Percentiles rank a stretch among this genome's conserved stretches.
Conservation (phyloP, 2,113 vertebrate species). For the Chaetura pelagica region DNA sequence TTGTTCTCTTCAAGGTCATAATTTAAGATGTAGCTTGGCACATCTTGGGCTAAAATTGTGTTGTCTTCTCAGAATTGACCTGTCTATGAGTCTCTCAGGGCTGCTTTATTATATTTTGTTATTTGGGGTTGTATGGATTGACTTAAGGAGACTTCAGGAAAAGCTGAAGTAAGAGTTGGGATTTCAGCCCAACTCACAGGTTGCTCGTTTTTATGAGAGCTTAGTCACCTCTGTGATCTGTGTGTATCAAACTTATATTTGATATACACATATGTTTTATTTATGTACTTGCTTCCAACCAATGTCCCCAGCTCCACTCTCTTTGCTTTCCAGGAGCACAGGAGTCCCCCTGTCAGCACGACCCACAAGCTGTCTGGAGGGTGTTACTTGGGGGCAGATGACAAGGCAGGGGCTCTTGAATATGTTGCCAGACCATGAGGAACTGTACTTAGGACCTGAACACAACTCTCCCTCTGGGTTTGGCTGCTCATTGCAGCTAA, state of each 20-base stretch:
- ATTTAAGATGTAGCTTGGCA: background rate
- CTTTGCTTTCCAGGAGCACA: background rate
- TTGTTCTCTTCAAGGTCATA: background rate
- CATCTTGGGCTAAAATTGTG: background rate
- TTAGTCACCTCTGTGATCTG: background rate
- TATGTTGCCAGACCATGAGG: background rate
- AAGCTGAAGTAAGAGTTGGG: background rate
- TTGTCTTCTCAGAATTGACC: background rate
- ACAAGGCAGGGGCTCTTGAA: background rate
- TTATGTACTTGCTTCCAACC: background rate
- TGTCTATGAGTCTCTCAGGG: background rate
- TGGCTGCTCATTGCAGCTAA: slow-evolving; percentile 62
- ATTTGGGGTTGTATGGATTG: background rate
- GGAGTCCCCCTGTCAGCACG: background rate
- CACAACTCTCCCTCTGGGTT: slow-evolving; percentile 52
- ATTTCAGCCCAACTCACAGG: background rate
- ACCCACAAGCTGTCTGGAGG: background rate
- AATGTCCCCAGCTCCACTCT: background rate
- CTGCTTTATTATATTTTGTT: background rate
- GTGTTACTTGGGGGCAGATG: background rate
- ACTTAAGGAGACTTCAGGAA: background rate
- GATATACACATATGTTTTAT: background rate
- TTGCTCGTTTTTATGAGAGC: background rate
- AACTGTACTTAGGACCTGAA: slow-evolving; percentile 25
- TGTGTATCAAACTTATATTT: no score